These are phyloP conservation scores for Crossoptilon crossoptilon DNA, from an alignment of 2,797 vertebrate genomes.

Conservation along the genomic window DNA sequence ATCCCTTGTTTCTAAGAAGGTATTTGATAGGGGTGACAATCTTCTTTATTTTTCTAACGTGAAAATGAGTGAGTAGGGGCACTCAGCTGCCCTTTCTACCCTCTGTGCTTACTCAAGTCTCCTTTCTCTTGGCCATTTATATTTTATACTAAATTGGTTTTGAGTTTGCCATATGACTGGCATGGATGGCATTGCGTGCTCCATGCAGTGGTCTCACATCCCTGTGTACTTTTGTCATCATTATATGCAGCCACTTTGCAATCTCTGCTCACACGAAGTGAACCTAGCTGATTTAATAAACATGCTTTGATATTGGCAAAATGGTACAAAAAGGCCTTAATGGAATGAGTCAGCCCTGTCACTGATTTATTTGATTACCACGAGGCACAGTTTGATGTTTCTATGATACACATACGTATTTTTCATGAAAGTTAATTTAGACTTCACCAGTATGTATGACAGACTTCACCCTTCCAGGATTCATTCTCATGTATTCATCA, in stretches of 20 bases:
- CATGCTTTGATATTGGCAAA: not conserved
- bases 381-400: not conserved
- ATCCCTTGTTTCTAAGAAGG: not conserved
- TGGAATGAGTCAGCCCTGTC: not conserved
- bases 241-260: not conserved
- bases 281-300: not conserved
- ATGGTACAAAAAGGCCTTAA: not conserved
- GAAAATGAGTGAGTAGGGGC: not conserved
- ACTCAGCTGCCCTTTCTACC: not conserved
- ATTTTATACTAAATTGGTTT: not conserved
- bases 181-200: not conserved
- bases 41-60: not conserved
- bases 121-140: not conserved
- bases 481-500: not conserved
- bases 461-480: not conserved
- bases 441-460: not conserved
- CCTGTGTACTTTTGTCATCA: not conserved
- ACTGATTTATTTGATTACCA: not conserved
- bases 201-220: not conserved
- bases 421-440: not conserved
- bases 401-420: not conserved
- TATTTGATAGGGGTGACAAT: not conserved
- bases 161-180: not conserved
- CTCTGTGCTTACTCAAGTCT: not conserved
- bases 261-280: not conserved